These are phyloP conservation scores for Pogonognathellus flavescens DNA, from an alignment of 1,140 invertebrate genomes.

Conservation along the genomic window DNA sequence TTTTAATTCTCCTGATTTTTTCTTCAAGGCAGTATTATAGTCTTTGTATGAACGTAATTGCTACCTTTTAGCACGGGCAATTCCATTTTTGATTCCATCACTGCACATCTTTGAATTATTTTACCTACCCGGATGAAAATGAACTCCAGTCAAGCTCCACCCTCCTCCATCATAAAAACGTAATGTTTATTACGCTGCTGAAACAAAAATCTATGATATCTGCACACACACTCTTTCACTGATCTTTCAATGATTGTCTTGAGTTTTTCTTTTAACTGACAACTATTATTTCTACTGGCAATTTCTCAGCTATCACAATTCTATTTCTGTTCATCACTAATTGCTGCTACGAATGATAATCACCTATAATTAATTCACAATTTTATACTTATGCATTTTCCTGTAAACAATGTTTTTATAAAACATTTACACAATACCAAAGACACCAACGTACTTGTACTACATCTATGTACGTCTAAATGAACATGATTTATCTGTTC, in stretches of 20 bases:
- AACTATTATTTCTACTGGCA: slow-evolving; percentile 10
- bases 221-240: background rate
- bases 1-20: no score
- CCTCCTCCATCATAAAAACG: slow-evolving; percentile 16
- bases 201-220: background rate
- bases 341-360: background rate
- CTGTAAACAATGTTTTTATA: background rate
- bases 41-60: slow-evolving; percentile 7
- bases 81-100: background rate
- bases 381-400: no score
- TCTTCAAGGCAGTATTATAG: slow-evolving; percentile 19
- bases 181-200: slow-evolving; percentile 6
- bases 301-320: slow-evolving; percentile 1
- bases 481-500: background rate
- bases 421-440: background rate
- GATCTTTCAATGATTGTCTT: background rate
- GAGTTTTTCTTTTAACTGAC: background rate
- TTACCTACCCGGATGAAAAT: background rate
- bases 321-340: background rate
- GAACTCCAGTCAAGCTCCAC: slow-evolving; percentile 29
- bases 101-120: background rate
- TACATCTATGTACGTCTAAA: background rate
- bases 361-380: no score
- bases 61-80: slow-evolving; percentile 11
- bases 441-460: background rate